Evolutionary conservation across 2,888 invertebrate species (phyloP).

Genomic region (Rhopalosiphum nymphaeae): DNA sequence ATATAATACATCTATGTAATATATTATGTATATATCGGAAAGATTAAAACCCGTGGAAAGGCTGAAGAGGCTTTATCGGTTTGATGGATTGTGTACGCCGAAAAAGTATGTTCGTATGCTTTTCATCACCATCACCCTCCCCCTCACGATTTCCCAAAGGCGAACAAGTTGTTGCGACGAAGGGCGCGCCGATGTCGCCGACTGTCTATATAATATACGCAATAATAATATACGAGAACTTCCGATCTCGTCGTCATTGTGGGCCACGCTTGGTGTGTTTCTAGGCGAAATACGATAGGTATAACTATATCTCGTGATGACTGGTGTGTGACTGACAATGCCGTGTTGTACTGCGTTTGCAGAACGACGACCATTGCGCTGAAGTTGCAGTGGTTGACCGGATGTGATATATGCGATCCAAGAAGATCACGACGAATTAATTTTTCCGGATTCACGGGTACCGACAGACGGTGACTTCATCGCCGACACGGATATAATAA

Average conservation of each 20-base stretch:
- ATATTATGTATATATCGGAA: neutral
- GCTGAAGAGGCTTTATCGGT: neutral
- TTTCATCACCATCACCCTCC: rapidly evolving
- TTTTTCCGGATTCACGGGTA: neutral
- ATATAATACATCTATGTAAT: neutral
- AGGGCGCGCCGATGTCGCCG: neutral
- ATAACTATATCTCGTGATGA: neutral
- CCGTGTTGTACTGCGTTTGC: neutral
- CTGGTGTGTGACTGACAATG: neutral
- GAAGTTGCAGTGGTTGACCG: neutral
- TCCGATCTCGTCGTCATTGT: neutral
- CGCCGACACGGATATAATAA: neutral
- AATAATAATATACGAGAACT: neutral
- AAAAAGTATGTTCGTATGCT: neutral
- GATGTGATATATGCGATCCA: neutral
- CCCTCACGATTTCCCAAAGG: neutral
- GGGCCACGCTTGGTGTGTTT: neutral
- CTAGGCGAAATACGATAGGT: neutral
- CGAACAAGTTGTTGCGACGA: neutral
- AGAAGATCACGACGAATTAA: neutral
- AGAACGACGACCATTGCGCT: neutral
- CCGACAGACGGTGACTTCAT: neutral
- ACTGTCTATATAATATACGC: neutral
- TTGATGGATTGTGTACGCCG: neutral
- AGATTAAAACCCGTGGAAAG: neutral